These are phyloP conservation scores for Mesoligia furuncula DNA, from an alignment of 2,888 invertebrate species.

Conservation along the genomic window DNA sequence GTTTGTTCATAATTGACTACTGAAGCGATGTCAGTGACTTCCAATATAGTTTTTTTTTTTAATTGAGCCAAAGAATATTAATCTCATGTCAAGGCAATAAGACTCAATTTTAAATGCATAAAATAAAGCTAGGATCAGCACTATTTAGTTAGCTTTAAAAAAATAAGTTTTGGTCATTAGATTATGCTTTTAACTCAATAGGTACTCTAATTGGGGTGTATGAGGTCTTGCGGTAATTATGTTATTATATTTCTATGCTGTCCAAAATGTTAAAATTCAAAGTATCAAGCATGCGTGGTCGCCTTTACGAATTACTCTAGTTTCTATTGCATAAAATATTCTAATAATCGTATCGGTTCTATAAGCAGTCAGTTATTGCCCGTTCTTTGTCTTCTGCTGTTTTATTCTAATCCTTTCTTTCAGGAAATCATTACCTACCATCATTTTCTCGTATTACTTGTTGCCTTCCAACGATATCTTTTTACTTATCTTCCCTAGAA, in stretches of 20 bases:
- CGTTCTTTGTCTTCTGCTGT: background rate
- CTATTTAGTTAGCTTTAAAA: background rate
- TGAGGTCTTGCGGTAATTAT: no score
- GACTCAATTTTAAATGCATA: background rate
- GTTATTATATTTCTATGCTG: background rate
- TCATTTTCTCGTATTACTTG: conserved; percentile 32
- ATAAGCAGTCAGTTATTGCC: conserved; percentile 4
- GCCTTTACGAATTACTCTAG: background rate
- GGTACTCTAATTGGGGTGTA: background rate
- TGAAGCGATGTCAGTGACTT: background rate
- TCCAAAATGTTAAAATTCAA: background rate
- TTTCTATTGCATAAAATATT: background rate
- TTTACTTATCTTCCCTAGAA: conserved; percentile 37
- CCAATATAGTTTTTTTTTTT: no score
- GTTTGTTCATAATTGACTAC: background rate
- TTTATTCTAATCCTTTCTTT: background rate
- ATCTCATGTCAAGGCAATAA: background rate
- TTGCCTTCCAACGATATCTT: conserved; percentile 32
- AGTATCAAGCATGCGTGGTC: background rate
- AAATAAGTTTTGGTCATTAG: background rate
- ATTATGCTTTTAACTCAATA: background rate
- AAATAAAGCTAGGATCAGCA: background rate
- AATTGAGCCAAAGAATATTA: background rate
- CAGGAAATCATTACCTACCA: conserved; percentile 29
- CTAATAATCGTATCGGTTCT: conserved; percentile 8